Percentiles rank a stretch among this genome's conserved stretches.
phyloP scores from a whole-genome alignment of 2,797 vertebrate species.

The Sciaenops ocellatus region DNA sequence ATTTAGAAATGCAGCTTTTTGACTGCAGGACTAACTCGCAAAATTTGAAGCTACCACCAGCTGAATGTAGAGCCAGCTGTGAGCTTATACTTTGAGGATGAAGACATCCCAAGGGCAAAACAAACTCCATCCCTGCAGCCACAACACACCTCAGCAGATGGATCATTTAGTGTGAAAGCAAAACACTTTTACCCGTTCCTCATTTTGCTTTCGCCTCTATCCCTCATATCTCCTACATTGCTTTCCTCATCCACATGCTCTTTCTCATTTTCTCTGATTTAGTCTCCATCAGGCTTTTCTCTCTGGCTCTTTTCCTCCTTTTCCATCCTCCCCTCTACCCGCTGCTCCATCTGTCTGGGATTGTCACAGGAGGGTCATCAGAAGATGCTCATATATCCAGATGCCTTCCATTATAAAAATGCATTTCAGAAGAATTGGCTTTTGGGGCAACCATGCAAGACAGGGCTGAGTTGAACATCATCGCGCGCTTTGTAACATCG shows the following conservation, averaged over 20 bases:
- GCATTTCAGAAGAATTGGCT: constrained; percentile 64
- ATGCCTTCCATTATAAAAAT: constrained; percentile 69
- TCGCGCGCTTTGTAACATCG: constrained; percentile 24
- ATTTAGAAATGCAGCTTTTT: constrained; percentile 27
- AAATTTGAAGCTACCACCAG: constrained; percentile 35
- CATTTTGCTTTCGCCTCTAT: constrained; percentile 32
- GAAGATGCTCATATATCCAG: constrained; percentile 60
- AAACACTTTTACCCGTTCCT: constrained; percentile 41
- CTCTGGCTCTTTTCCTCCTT: constrained; percentile 3
- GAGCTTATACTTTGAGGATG: constrained; percentile 52
- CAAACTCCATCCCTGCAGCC: constrained; percentile 54
- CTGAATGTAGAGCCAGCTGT: constrained; percentile 51
- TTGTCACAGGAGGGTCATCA: constrained; percentile 58
- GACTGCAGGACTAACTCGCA: constrained; percentile 34
- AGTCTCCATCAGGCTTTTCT: constrained; percentile 34
- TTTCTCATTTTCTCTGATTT: constrained; percentile 43
- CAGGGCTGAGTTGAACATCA: constrained; percentile 6
- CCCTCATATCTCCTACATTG: constrained; percentile 36
- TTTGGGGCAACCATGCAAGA: constrained; percentile 50
- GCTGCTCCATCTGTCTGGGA: constrained; percentile 58
- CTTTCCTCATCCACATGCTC: constrained; percentile 26
- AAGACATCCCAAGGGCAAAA: constrained; percentile 57
- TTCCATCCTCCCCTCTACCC: constrained; percentile 30
- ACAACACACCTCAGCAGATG: constrained; percentile 54
- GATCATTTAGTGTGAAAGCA: constrained; percentile 53